Evolutionary conservation across 2,113 vertebrate species (phyloP).

Genomic region (Bufo gargarizans): DNA sequence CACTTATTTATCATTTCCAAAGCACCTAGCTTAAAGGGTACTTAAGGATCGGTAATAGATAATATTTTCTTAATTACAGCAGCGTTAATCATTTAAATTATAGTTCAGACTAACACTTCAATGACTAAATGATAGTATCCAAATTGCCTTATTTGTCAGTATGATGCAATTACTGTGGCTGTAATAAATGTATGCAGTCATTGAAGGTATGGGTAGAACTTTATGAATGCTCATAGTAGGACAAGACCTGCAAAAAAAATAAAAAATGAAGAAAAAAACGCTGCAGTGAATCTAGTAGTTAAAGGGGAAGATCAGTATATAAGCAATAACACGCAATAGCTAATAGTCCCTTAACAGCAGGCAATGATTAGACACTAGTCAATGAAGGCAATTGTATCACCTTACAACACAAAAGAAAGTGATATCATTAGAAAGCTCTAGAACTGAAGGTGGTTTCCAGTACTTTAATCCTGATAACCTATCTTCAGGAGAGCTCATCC

Average conservation of each 20-base stretch:
- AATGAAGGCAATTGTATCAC: neutral
- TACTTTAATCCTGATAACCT: too few relatives aligned
- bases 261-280: neutral
- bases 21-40: neutral
- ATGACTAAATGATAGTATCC: conserved; percentile 19
- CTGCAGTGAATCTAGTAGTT: neutral
- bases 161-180: neutral
- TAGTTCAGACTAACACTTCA: neutral
- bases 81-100: conserved; percentile 9
- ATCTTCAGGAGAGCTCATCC: too few relatives aligned
- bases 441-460: too few relatives aligned
- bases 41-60: conserved; percentile 4
- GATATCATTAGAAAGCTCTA: neutral
- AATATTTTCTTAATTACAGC: conserved; percentile 26
- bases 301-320: neutral
- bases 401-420: neutral
- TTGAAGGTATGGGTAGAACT: neutral
- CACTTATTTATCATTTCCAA: neutral
- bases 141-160: conserved; percentile 12
- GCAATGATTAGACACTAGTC: neutral
- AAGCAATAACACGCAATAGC: neutral
- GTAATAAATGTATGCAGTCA: neutral
- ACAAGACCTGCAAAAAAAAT: neutral
- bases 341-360: neutral
- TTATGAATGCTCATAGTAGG: neutral